These are phyloP conservation scores for Tetraodon nigroviridis DNA, from an alignment of 2,113 vertebrate genomes.

Conservation along the genomic window DNA sequence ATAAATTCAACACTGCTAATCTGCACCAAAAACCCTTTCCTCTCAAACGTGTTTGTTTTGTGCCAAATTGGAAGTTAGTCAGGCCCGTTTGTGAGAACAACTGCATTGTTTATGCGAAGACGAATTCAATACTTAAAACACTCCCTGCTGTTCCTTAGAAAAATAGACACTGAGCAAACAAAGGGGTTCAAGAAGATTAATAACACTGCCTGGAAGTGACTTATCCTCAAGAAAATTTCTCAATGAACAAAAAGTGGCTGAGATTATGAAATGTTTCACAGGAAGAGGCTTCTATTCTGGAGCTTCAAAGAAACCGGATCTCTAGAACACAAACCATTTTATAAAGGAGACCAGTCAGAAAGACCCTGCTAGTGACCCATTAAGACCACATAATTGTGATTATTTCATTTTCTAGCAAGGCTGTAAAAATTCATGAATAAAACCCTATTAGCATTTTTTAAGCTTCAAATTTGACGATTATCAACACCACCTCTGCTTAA, in stretches of 20 bases:
- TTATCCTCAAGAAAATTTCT: conserved; percentile 21
- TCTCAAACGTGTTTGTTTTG: conserved; percentile 11
- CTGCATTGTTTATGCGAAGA: conserved; percentile 43
- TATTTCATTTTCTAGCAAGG: neutral
- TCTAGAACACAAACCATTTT: conserved; percentile 17
- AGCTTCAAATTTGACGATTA: neutral
- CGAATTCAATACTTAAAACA: conserved; percentile 52
- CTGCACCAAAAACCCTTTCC: conserved; percentile 12
- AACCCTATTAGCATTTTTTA: conserved; percentile 7
- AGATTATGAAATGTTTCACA: conserved; percentile 9
- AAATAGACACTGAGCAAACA: conserved; percentile 42
- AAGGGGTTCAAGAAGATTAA: conserved; percentile 10
- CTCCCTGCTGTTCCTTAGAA: conserved; percentile 59
- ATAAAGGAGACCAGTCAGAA: conserved; percentile 8
- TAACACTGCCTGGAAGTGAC: conserved; percentile 51
- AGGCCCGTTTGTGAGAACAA: conserved; percentile 30
- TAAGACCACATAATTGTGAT: too few species aligned
- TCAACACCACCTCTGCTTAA: conserved; percentile 15
- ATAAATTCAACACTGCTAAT: conserved; percentile 60
- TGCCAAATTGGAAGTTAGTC: conserved; percentile 27
- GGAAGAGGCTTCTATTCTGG: conserved; percentile 1
- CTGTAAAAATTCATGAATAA: conserved; percentile 11
- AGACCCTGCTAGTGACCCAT: too few species aligned
- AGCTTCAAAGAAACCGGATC: conserved; percentile 26
- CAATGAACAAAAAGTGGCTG: conserved; percentile 26